A percentile compares a stretch with the other conserved stretches of the same genome.
Evolutionary conservation across 2,888 invertebrate species (phyloP).

Genomic region (Portevinia maculata): DNA sequence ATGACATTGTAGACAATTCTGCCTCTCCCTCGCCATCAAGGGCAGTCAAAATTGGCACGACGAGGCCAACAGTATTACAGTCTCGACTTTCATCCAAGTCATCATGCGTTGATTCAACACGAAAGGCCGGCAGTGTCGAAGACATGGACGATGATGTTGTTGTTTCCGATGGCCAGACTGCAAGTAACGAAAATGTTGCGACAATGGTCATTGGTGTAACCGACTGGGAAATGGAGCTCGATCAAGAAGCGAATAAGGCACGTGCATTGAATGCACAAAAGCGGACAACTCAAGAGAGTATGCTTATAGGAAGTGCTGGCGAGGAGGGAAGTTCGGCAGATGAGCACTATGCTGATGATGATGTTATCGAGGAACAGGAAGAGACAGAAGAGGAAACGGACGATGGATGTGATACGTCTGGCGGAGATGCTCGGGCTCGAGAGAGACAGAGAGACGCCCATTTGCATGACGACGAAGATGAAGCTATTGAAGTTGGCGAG

Average conservation of each 20-base stretch:
- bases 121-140: constrained; percentile 55
- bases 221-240: constrained; percentile 87
- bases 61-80: constrained; percentile 67
- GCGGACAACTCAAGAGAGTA: constrained; percentile 17
- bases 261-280: constrained; percentile 70
- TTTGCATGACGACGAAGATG: constrained; percentile 59
- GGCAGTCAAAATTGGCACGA: not conserved
- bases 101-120: constrained; percentile 47
- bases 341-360: constrained; percentile 64
- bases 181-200: constrained; percentile 19
- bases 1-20: constrained; percentile 19
- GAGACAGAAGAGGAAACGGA: constrained; percentile 71
- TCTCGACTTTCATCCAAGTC: constrained; percentile 19
- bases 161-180: constrained; percentile 1
- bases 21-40: constrained; percentile 11
- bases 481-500: constrained; percentile 70
- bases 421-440: constrained; percentile 44
- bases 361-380: constrained; percentile 72
- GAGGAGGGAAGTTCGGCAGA: constrained; percentile 55
- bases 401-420: constrained; percentile 75
- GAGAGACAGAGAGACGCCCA: constrained; percentile 13
- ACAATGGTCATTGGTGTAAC: constrained; percentile 80
- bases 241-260: constrained; percentile 81
- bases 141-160: constrained; percentile 31
- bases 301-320: constrained; percentile 39